Conservation (phyloP, 1,140 invertebrate species). For the Diplogasteroides magnus region DNA sequence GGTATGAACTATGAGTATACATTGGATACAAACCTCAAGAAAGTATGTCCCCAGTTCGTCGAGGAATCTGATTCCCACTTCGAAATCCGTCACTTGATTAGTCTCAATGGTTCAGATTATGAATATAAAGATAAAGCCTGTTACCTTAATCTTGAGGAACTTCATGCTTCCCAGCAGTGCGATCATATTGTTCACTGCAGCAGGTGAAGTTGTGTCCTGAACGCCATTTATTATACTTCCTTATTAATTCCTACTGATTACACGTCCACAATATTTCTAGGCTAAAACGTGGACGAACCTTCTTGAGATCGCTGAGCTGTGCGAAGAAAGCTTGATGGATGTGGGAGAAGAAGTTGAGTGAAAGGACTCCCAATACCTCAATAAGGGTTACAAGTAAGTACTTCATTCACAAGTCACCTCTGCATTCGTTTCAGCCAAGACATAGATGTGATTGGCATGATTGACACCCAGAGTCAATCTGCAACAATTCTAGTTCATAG, state of each 20-base stretch:
- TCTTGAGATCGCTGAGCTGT: conserved; percentile 71
- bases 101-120: conserved; percentile 65
- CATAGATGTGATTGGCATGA: conserved; percentile 85
- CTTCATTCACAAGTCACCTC: conserved; percentile 66
- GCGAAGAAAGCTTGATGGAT: conserved; percentile 73
- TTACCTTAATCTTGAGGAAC: conserved; percentile 85
- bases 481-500: no score
- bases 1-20: no score
- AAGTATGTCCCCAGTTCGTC: conserved; percentile 98
- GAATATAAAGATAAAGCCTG: conserved; percentile 1
- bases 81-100: conserved; percentile 98
- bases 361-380: conserved; percentile 81
- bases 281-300: neutral
- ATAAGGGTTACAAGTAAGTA: no score
- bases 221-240: no score
- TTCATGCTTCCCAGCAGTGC: conserved; percentile 98
- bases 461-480: conserved; percentile 84
- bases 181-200: conserved; percentile 79
- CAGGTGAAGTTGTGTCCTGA: conserved; percentile 68
- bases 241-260: no score
- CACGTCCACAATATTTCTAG: no score
- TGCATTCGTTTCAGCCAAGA: conserved; percentile 93
- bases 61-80: conserved; percentile 95
- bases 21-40: conserved; percentile 77
- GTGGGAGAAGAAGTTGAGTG: conserved; percentile 65